phyloP scores from a whole-genome alignment of 2,797 vertebrate genomes.

The Pangasius sanitwongsei region DNA sequence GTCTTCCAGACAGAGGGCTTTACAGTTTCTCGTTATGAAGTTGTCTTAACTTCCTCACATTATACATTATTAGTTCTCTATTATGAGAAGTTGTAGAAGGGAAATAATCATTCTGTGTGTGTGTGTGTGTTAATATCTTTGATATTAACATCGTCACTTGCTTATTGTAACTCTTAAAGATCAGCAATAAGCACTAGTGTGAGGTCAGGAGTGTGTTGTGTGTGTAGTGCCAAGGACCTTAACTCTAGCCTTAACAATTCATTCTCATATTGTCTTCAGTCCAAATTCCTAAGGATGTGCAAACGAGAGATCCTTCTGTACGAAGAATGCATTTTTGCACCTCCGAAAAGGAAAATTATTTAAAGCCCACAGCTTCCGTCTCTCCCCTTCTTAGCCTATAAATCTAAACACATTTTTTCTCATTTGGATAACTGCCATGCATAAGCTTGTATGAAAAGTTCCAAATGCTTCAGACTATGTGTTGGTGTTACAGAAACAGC shows the following conservation, averaged over 20 bases:
- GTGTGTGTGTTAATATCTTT: neutral
- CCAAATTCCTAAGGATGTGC: neutral
- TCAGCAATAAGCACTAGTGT: neutral
- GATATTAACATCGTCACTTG: neutral
- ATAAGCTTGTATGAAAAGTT: neutral
- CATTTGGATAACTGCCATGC: neutral
- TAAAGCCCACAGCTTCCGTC: neutral
- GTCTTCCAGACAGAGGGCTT: neutral
- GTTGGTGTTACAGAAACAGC: neutral
- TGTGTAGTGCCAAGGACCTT: neutral
- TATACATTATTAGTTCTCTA: neutral
- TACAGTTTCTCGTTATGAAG: slow-evolving; percentile 41
- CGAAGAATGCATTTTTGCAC: neutral
- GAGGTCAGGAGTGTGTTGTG: neutral
- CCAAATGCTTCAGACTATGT: slow-evolving; percentile 8
- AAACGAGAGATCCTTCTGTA: neutral
- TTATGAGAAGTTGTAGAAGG: neutral
- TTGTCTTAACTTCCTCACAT: neutral
- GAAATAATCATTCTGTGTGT: neutral
- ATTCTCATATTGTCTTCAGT: neutral
- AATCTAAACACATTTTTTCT: slow-evolving; percentile 17
- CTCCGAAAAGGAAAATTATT: neutral
- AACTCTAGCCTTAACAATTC: neutral
- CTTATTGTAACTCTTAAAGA: neutral
- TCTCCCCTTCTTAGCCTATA: neutral